Evolutionary conservation across 1,140 invertebrate genomes (phyloP).

Genomic region (Lucilia sericata): DNA sequence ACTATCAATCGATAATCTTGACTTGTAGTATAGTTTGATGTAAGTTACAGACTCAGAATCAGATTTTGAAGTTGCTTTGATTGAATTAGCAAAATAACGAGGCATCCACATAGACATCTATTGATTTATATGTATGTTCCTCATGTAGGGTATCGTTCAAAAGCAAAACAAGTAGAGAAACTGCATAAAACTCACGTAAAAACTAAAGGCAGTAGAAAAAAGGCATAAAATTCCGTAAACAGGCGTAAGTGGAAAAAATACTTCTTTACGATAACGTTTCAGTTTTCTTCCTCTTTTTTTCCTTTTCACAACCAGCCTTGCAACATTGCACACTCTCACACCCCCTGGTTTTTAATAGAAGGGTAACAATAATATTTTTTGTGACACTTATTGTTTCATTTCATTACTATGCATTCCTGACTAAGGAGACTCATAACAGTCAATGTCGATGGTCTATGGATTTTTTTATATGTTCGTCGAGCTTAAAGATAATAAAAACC

Average conservation of each 20-base stretch:
- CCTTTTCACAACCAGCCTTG: not conserved
- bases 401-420: conserved; percentile 8
- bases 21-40: no score
- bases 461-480: conserved; percentile 24
- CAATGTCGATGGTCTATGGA: conserved; percentile 23
- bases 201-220: not conserved
- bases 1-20: no score
- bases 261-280: conserved; percentile 26
- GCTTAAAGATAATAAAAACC: conserved; percentile 35
- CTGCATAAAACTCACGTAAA: not conserved
- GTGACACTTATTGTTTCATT: not conserved
- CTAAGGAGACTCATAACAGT: conserved; percentile 36
- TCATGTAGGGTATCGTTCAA: not conserved
- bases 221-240: conserved; percentile 25
- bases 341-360: not conserved
- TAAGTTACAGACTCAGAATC: no score
- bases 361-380: not conserved
- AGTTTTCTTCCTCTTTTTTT: not conserved
- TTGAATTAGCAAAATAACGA: no score
- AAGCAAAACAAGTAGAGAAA: not conserved
- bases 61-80: no score
- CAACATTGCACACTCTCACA: conserved; percentile 28
- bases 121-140: no score
- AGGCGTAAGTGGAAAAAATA: conserved; percentile 35
- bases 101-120: no score